phyloP scores from a whole-genome alignment of 2,797 vertebrate species.

The Gallinago solitaria region DNA sequence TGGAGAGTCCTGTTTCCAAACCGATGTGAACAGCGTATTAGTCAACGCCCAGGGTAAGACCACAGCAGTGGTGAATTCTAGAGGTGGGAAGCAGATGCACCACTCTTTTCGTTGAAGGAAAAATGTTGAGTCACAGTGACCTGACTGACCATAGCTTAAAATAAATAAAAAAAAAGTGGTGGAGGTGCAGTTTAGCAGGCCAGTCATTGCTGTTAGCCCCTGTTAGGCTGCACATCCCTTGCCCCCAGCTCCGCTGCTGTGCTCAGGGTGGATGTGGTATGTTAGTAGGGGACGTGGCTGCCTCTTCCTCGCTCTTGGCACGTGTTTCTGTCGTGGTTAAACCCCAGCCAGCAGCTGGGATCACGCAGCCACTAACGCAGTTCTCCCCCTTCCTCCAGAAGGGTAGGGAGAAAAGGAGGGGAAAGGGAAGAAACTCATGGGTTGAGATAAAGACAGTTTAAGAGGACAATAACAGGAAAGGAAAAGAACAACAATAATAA shows the following conservation, averaged over 20 bases:
- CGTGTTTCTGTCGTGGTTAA: neutral
- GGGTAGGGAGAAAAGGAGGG: neutral
- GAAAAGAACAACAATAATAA: neutral
- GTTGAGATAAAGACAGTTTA: neutral
- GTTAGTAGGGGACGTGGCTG: fast-evolving
- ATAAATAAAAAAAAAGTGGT: neutral
- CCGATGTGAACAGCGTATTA: neutral
- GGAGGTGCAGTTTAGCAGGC: neutral
- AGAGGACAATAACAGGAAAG: neutral
- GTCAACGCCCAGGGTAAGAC: neutral
- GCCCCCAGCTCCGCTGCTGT: neutral
- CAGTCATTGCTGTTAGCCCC: neutral
- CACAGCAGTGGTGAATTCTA: neutral
- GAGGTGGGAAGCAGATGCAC: neutral
- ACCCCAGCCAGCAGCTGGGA: neutral
- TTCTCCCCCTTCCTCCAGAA: neutral
- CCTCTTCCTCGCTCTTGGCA: neutral
- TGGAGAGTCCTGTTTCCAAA: neutral
- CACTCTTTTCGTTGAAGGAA: neutral
- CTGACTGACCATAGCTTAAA: neutral
- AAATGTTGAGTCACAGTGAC: neutral
- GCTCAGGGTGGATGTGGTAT: neutral
- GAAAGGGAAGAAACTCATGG: neutral
- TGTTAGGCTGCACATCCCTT: neutral
- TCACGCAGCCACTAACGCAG: neutral